phyloP scores from a whole-genome alignment of 2,113 vertebrate genomes.

The Echinops telfairi region DNA sequence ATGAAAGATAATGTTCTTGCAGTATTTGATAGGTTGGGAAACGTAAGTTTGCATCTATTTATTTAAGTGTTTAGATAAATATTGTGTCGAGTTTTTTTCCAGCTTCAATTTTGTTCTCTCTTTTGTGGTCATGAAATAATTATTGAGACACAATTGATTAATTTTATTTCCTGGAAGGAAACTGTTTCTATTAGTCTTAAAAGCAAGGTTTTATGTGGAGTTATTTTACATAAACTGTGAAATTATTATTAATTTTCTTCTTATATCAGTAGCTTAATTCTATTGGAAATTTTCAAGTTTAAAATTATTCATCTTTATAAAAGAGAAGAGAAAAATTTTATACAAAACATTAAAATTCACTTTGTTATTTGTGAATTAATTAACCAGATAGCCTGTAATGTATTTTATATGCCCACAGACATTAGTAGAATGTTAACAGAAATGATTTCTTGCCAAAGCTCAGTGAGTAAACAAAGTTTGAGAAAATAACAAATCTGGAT shows the following conservation, averaged over 20 bases:
- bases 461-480: conserved; percentile 42
- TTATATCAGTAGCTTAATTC: background rate
- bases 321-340: no score
- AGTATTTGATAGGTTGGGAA: background rate
- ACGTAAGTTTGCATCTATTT: background rate
- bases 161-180: background rate
- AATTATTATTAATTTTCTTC: conserved; percentile 2
- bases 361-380: background rate
- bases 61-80: background rate
- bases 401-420: background rate
- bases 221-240: background rate
- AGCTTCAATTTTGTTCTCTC: background rate
- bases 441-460: conserved; percentile 53
- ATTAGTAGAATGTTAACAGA: conserved; percentile 53
- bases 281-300: conserved; percentile 30
- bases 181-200: background rate
- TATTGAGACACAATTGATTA: background rate
- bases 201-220: background rate
- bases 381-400: background rate
- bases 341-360: background rate
- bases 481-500: conserved; percentile 12
- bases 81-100: background rate
- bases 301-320: no score
- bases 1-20: conserved; percentile 12
- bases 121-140: background rate